Conservation (phyloP, 37 sponge, comb jelly and placozoan species). For the Hexactinellida sp. region DNA sequence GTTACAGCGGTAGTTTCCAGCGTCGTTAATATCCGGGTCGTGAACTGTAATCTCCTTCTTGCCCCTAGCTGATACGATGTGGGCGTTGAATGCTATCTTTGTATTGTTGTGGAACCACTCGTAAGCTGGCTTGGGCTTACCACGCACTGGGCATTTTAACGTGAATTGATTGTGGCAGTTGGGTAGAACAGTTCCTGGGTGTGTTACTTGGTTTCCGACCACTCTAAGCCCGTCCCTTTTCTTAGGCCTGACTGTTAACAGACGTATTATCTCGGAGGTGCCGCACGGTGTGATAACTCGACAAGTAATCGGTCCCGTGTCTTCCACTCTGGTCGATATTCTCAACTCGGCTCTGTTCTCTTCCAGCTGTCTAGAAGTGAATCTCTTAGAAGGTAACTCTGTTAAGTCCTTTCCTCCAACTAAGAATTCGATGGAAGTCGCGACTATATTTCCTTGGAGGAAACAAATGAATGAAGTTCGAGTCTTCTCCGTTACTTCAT, state of each 20-base stretch:
- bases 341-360: not conserved
- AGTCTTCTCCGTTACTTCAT: not conserved
- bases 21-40: not conserved
- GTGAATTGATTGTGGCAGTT: slow-evolving; percentile 13
- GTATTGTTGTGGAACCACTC: not conserved
- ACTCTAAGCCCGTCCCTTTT: not conserved
- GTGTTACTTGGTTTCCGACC: not conserved
- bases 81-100: not conserved
- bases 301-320: not conserved
- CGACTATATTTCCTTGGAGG: not conserved
- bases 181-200: not conserved
- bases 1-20: not conserved
- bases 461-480: not conserved
- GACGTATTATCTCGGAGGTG: not conserved
- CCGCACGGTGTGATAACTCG: not conserved
- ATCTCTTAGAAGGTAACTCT: not conserved
- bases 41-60: slow-evolving; percentile 6
- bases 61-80: not conserved
- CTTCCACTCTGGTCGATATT: not conserved
- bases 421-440: not conserved
- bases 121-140: not conserved
- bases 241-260: not conserved
- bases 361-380: not conserved
- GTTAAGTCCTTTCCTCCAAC: not conserved
- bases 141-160: not conserved